phyloP scores from a whole-genome alignment of 2,113 vertebrate genomes.

The Syngnathus floridae region DNA sequence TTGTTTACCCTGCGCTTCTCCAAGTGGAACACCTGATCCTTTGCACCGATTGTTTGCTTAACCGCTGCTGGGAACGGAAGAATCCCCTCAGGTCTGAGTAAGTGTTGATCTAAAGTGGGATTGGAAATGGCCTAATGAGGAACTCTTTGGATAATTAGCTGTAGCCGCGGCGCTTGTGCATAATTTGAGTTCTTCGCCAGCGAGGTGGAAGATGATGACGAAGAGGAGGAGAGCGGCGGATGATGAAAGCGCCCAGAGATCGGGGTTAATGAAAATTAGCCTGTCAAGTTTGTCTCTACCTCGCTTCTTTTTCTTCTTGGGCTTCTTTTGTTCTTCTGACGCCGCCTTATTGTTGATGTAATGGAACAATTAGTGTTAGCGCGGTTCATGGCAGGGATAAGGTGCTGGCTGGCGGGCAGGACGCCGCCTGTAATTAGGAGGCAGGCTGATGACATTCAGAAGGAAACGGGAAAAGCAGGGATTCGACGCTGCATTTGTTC shows the following conservation, averaged over 20 bases:
- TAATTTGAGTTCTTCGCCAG: constrained; percentile 72
- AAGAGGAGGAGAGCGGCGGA: constrained; percentile 32
- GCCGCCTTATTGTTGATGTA: constrained; percentile 73
- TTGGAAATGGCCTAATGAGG: constrained; percentile 78
- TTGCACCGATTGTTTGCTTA: constrained; percentile 77
- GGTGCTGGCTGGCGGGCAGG: constrained; percentile 64
- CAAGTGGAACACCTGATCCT: constrained; percentile 73
- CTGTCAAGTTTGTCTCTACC: constrained; percentile 64
- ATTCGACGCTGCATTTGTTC: constrained; percentile 64
- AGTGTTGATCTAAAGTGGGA: constrained; percentile 74
- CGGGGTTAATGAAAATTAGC: constrained; percentile 75
- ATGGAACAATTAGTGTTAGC: constrained; percentile 76
- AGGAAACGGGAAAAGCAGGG: constrained; percentile 78
- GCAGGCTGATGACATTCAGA: constrained; percentile 79
- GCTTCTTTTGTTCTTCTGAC: constrained; percentile 62
- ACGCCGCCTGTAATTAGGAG: constrained; percentile 73
- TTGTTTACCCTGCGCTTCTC: constrained; percentile 70
- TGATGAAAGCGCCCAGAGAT: constrained; percentile 62
- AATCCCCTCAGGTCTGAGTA: constrained; percentile 72
- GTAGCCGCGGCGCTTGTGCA: constrained; percentile 70
- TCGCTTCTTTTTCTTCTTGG: constrained; percentile 37
- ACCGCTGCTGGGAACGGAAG: constrained; percentile 70
- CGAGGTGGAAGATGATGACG: constrained; percentile 37
- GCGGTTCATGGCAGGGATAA: constrained; percentile 63
- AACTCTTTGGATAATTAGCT: constrained; percentile 70